Conservation (phyloP, 2,113 vertebrate species). For the Sterrhoptilus dennistouni region DNA sequence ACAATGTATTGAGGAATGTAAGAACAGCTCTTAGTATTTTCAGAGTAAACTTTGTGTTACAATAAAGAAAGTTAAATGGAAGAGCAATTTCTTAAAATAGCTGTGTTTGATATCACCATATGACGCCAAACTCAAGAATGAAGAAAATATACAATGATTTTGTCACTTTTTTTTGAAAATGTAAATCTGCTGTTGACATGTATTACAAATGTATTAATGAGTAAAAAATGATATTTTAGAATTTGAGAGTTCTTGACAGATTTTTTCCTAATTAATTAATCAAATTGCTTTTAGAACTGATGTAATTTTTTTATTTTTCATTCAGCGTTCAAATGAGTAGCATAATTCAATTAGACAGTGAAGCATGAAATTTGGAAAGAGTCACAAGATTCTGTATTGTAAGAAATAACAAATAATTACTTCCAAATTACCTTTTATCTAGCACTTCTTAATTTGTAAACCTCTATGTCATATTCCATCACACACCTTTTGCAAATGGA, state of each 20-base stretch:
- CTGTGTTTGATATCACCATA: neutral
- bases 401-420: neutral
- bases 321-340: neutral
- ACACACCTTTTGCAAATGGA: neutral
- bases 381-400: neutral
- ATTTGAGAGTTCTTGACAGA: neutral
- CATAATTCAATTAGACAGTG: neutral
- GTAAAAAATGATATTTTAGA: neutral
- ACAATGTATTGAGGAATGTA: neutral
- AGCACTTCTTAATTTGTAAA: neutral
- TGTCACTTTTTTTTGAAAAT: neutral
- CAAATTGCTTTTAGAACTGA: neutral
- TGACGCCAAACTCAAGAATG: neutral
- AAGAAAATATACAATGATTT: neutral
- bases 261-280: neutral
- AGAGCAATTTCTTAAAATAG: neutral
- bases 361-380: neutral
- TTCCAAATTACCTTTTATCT: neutral
- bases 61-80: neutral
- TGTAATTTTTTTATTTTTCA: neutral
- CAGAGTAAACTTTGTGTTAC: neutral
- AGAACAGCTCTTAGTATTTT: neutral
- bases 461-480: accelerated
- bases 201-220: neutral
- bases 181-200: neutral